Conservation (phyloP, 2,113 vertebrate genomes). For the Nothoprocta perdicaria region DNA sequence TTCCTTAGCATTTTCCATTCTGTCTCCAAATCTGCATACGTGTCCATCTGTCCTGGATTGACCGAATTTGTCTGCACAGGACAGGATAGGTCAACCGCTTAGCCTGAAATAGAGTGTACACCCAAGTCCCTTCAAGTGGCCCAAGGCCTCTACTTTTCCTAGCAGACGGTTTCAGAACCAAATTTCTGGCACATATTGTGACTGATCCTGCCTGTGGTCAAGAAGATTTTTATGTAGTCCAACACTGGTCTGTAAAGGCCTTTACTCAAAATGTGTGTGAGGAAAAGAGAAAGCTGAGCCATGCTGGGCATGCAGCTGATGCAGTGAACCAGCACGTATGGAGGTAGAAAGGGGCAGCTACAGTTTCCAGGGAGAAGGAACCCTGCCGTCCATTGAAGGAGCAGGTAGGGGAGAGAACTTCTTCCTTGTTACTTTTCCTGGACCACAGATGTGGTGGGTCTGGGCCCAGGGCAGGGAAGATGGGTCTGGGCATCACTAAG, state of each 20-base stretch:
- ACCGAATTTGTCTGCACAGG: not conserved
- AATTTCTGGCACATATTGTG: not conserved
- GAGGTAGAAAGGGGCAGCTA: rapidly evolving
- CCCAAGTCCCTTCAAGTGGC: not conserved
- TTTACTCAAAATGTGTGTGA: not conserved
- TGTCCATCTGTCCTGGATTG: not conserved
- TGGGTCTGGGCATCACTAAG: not conserved
- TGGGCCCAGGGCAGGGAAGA: not conserved
- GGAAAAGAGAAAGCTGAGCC: not conserved
- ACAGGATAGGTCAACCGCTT: not conserved
- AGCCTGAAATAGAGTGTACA: not conserved
- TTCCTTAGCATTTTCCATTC: not conserved
- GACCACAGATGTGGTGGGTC: rapidly evolving
- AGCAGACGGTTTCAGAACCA: not conserved
- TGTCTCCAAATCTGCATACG: not conserved
- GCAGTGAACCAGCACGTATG: not conserved
- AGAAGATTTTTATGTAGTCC: not conserved
- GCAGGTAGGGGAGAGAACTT: not conserved
- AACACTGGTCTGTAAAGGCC: not conserved
- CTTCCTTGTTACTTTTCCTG: not conserved
- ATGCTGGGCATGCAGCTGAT: not conserved
- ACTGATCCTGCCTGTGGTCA: not conserved
- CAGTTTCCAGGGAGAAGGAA: not conserved
- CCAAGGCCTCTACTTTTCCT: not conserved
- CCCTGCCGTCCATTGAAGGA: not conserved